Base-by-base conservation (phyloP, 2,888 invertebrate species). In the Plebejus anna region DNA sequence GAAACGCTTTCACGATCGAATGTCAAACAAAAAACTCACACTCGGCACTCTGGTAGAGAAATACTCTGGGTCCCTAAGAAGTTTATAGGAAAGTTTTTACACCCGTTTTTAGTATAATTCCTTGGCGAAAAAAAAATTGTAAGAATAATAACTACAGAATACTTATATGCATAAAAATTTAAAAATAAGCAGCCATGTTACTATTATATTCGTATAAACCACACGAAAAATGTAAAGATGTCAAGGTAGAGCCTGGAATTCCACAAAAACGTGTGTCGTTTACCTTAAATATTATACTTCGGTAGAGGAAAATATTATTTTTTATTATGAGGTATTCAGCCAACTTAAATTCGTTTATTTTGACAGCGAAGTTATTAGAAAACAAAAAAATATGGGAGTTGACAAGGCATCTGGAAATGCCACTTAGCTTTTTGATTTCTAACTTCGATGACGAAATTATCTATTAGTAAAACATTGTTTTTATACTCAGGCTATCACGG, bases 151-250 rank as follows among this genome's bases (percentile, higher is more conserved):
- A 55, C 16, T 4, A 4, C 16, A 57, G 2, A 32, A 32, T 38
- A 38, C 22, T 38, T 6, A 38, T 51, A 51, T 22, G 22, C 22
- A 22, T 22, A 22, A 22, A 22, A 22, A 22, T 22, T 51, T 3
- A 13, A 51, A 9, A 1, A 47, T 7, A 2, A 59, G 22, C 22
- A 16, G 55, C 3, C 4, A 57, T 22, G 2, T 59, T n/a, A 59
- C 59, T 5, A 22, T 22, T 22, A 22, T 22, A 22, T 22, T 59
- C 22, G 28, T 5, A 59, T 59, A 59, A 59, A 59, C 28, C 59
- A 6, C 59, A 61, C 61, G 61, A 61, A 61, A 61, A 22, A 61
- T 28, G 22, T 28, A 61, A 61, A 61, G 61, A 61, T 61, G 61
- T 61, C 61, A 61, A 61, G 61, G 61, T 28, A 61, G 28, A 7